Conservation (phyloP, 2,113 vertebrate genomes). For the Thamnophis sirtalis region DNA sequence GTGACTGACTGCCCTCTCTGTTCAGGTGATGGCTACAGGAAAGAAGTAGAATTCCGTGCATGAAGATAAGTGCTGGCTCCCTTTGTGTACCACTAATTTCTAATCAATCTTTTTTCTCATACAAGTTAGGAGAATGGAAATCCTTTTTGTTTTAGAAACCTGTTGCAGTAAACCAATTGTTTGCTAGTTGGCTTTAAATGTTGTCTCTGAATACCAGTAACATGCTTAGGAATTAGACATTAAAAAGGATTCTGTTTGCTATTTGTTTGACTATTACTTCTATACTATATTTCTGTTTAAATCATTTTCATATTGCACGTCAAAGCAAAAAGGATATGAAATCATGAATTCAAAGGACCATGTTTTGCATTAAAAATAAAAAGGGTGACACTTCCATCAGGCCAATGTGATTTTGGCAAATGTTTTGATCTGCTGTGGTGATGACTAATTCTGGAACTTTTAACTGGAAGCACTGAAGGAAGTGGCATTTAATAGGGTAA, state of each 20-base stretch:
- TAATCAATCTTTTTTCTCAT: neutral
- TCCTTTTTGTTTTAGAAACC: neutral
- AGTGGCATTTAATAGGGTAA: neutral
- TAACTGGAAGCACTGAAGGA: neutral
- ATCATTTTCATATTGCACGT: neutral
- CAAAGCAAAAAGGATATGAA: neutral
- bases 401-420: neutral
- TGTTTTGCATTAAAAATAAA: neutral
- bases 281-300: neutral
- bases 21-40: neutral
- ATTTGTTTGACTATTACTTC: neutral
- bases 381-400: neutral
- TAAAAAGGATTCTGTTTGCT: neutral
- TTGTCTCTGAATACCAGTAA: neutral
- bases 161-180: neutral
- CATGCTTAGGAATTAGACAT: neutral
- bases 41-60: neutral
- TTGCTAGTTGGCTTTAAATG: neutral
- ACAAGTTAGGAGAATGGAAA: neutral
- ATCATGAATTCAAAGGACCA: neutral
- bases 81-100: neutral
- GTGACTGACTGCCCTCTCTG: neutral
- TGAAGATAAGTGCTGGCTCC: neutral
- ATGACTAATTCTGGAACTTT: neutral
- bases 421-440: neutral